Conservation (phyloP, 2,888 invertebrate species). For the Serrognathus titanus region DNA sequence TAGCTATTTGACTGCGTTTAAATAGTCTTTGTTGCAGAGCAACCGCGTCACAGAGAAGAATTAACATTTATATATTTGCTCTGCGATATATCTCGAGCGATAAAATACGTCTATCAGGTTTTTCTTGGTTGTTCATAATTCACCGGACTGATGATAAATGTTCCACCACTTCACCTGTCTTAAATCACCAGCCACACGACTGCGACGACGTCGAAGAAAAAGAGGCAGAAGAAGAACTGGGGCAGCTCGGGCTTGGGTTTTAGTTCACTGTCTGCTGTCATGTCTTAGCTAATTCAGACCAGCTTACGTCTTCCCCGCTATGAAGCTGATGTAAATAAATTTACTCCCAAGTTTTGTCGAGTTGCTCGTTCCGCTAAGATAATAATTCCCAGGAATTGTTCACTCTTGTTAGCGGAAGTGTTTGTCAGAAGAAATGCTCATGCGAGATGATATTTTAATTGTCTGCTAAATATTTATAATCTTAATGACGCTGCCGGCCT, state of each 20-base stretch:
- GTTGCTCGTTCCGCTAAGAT: conserved; percentile 23
- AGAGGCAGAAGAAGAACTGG: conserved; percentile 10
- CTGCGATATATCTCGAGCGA: neutral
- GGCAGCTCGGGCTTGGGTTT: conserved; percentile 34
- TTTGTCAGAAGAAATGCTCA: conserved; percentile 23
- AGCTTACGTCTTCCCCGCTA: conserved; percentile 22
- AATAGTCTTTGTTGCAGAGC: too few species aligned
- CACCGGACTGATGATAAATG: conserved; percentile 42
- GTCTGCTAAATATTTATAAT: conserved; percentile 9
- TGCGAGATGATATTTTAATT: conserved; percentile 3
- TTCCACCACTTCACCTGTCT: conserved; percentile 40
- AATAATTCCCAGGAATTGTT: conserved; percentile 29
- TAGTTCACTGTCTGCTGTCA: conserved; percentile 35
- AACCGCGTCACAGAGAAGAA: too few species aligned
- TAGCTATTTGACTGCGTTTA: too few species aligned
- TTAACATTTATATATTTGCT: too few species aligned
- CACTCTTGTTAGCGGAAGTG: conserved; percentile 28
- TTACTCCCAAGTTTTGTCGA: conserved; percentile 27
- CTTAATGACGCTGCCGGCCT: conserved; percentile 1
- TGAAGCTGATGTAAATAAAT: conserved; percentile 36
- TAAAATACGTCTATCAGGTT: neutral
- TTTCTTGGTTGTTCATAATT: conserved; percentile 37
- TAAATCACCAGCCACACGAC: conserved; percentile 30
- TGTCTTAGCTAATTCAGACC: conserved; percentile 35
- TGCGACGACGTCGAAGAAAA: neutral